phyloP scores from a whole-genome alignment of 1,140 invertebrate species.

The Pteromalus puparum region DNA sequence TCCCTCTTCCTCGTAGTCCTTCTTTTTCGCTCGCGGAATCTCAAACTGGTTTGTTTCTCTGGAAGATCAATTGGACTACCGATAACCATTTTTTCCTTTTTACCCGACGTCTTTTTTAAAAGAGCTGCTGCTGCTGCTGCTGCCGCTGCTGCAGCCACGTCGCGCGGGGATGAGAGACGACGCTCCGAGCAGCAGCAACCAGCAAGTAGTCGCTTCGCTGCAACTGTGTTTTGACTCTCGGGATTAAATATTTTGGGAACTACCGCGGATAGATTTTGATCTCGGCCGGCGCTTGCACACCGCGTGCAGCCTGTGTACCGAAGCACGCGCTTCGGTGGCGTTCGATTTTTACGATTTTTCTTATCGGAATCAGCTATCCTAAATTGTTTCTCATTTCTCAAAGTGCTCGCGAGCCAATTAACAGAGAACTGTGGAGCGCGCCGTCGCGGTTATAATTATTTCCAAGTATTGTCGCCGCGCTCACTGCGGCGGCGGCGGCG shows the following conservation, averaged over 20 bases:
- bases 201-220: background rate
- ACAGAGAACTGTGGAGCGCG: background rate
- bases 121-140: background rate
- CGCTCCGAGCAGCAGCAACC: background rate
- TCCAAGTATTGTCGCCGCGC: background rate
- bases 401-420: background rate
- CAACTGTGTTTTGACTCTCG: conserved; percentile 5
- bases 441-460: background rate
- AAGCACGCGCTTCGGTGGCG: no score
- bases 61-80: conserved; percentile 19
- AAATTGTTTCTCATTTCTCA: background rate
- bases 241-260: conserved; percentile 3
- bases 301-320: background rate
- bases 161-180: background rate
- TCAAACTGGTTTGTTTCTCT: conserved; percentile 31
- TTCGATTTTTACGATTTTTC: background rate
- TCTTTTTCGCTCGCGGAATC: conserved; percentile 14
- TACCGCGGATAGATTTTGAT: background rate
- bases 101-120: conserved; percentile 22
- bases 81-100: conserved; percentile 41
- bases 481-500: no score
- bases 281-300: background rate
- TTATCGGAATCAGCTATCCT: background rate
- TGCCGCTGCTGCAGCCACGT: background rate
- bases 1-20: background rate